Conservation (phyloP, 2,797 vertebrate genomes). For the Anisognathus igniventris region DNA sequence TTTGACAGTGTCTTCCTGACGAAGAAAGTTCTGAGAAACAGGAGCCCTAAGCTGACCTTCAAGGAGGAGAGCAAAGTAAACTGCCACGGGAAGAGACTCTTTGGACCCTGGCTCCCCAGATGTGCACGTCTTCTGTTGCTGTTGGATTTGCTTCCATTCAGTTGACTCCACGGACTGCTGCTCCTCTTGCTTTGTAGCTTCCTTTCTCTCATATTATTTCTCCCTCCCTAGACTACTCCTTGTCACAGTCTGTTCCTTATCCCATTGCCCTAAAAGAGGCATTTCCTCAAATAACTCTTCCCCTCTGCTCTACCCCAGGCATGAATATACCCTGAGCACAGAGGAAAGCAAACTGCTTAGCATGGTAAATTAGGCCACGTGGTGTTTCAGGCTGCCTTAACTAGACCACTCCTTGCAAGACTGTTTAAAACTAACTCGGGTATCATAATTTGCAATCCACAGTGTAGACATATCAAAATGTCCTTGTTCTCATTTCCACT, state of each 20-base stretch:
- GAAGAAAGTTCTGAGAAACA: neutral
- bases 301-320: neutral
- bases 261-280: neutral
- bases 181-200: neutral
- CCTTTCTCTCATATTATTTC: neutral
- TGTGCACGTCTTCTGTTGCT: fast-evolving
- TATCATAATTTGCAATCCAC: conserved; percentile 69
- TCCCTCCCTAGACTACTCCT: neutral
- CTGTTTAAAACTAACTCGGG: conserved; percentile 63
- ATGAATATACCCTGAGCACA: neutral
- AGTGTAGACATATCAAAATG: conserved; percentile 70
- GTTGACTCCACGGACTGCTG: neutral
- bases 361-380: conserved; percentile 12
- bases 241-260: neutral
- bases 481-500: conserved; percentile 68
- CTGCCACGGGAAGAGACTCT: neutral
- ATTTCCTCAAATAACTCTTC: neutral
- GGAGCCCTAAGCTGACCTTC: neutral
- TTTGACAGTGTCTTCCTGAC: neutral
- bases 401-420: conserved; percentile 58
- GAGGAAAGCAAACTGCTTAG: neutral
- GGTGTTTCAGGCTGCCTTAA: conserved; percentile 41
- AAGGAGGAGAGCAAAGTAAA: neutral
- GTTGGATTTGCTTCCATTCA: neutral
- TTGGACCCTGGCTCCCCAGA: neutral